These are phyloP conservation scores for Epirrhoe tristata DNA, from an alignment of 2,888 invertebrate genomes.

Conservation along the genomic window DNA sequence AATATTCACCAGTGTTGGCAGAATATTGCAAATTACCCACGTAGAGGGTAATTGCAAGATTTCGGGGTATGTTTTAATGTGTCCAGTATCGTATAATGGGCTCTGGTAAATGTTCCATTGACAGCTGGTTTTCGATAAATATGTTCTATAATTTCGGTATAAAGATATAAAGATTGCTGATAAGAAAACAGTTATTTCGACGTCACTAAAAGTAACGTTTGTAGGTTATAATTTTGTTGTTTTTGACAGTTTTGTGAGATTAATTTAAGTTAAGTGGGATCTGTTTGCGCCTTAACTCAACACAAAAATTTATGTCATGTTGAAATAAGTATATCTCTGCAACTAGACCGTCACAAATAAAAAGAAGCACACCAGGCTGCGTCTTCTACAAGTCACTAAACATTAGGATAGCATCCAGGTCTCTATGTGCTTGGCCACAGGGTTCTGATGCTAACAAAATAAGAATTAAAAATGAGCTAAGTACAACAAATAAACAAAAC, in stretches of 20 bases:
- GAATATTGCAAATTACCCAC: constrained; percentile 76
- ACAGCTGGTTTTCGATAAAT: constrained; percentile 36
- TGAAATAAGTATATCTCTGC: neutral
- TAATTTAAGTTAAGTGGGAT: constrained; percentile 2
- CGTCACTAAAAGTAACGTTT: constrained; percentile 8
- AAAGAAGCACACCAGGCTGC: no score
- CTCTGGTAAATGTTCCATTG: constrained; percentile 35
- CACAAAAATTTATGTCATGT: neutral
- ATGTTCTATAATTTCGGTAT: constrained; percentile 36
- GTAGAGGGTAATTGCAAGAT: constrained; percentile 77
- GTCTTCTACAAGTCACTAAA: no score
- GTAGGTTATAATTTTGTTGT: constrained; percentile 18
- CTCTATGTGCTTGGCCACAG: no score
- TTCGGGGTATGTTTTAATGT: constrained; percentile 67
- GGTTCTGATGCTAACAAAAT: no score
- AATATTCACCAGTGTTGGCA: constrained; percentile 72
- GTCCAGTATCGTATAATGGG: constrained; percentile 67
- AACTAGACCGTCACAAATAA: no score
- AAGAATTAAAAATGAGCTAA: no score
- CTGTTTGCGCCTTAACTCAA: neutral
- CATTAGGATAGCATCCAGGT: no score
- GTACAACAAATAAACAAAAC: no score
- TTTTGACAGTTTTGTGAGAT: constrained; percentile 12
- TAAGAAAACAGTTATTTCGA: constrained; percentile 31
- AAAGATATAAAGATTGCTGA: constrained; percentile 39